Percentiles rank a stretch among this genome's conserved stretches.
Conservation (phyloP, 2,797 vertebrate species). For the Megaceryle alcyon region DNA sequence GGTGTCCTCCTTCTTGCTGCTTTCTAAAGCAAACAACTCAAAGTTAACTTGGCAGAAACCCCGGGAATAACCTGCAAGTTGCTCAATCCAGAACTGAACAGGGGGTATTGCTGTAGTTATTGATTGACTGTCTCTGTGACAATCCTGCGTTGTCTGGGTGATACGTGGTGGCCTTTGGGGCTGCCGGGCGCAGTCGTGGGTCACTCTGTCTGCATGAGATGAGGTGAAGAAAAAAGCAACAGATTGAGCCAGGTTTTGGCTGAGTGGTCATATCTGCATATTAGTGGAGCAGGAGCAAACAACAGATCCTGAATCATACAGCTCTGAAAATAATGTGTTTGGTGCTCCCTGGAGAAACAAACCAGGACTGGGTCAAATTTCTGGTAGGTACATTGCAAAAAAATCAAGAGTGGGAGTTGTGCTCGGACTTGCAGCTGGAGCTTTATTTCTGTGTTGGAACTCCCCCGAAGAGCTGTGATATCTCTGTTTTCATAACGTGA, state of each 20-base stretch:
- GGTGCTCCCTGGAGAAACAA: neutral
- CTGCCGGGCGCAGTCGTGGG: neutral
- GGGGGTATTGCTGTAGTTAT: neutral
- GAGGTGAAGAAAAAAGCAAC: neutral
- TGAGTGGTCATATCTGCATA: neutral
- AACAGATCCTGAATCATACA: accelerated
- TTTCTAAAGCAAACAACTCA: neutral
- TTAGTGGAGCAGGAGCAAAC: neutral
- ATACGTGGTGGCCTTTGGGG: neutral
- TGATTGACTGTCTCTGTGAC: neutral
- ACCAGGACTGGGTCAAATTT: neutral
- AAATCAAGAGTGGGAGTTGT: neutral
- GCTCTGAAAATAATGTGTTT: neutral
- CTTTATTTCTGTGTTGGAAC: neutral
- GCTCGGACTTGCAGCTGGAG: neutral
- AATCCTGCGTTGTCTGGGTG: neutral
- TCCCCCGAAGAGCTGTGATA: neutral
- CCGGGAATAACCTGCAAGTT: neutral
- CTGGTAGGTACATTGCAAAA: neutral
- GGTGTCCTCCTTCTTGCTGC: neutral
- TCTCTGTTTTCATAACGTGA: neutral
- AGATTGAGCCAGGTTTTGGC: neutral
- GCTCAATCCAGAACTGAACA: neutral
- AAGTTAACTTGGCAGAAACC: neutral
- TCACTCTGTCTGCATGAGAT: neutral